Conservation (phyloP, 92 coral and sea anemone genomes). For the Zoanthus sociatus region DNA sequence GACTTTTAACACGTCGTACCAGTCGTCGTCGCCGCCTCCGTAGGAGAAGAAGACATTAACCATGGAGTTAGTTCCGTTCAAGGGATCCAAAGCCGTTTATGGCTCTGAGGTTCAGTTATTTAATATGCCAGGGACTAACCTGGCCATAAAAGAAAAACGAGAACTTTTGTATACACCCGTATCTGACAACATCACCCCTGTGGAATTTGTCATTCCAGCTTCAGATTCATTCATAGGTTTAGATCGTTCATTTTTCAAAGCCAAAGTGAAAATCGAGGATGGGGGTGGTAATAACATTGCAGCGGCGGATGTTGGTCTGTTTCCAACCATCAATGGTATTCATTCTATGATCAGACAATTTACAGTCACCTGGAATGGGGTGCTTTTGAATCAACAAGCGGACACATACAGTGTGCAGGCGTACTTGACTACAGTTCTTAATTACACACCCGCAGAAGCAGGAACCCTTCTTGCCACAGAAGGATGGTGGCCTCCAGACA, state of each 20-base stretch:
- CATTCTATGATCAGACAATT: constrained; percentile 48
- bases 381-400: constrained; percentile 44
- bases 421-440: constrained; percentile 13
- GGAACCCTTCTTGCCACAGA: neutral
- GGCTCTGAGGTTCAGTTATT: neutral
- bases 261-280: neutral
- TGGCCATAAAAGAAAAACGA: constrained; percentile 5
- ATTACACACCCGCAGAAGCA: constrained; percentile 26
- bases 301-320: neutral
- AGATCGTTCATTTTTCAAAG: neutral
- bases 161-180: neutral
- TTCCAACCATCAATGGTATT: constrained; percentile 18
- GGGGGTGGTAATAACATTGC: neutral
- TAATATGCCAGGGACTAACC: neutral
- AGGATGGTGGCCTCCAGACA: neutral
- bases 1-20: neutral
- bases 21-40: constrained; percentile 4
- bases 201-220: constrained; percentile 44
- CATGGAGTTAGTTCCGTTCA: neutral
- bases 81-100: neutral
- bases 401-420: constrained; percentile 49
- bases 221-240: constrained; percentile 36
- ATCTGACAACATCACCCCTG: constrained; percentile 33
- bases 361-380: constrained; percentile 44
- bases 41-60: neutral